These are phyloP conservation scores for Aspidoscelis tigris DNA, from an alignment of 2,113 vertebrate species.

Conservation along the genomic window DNA sequence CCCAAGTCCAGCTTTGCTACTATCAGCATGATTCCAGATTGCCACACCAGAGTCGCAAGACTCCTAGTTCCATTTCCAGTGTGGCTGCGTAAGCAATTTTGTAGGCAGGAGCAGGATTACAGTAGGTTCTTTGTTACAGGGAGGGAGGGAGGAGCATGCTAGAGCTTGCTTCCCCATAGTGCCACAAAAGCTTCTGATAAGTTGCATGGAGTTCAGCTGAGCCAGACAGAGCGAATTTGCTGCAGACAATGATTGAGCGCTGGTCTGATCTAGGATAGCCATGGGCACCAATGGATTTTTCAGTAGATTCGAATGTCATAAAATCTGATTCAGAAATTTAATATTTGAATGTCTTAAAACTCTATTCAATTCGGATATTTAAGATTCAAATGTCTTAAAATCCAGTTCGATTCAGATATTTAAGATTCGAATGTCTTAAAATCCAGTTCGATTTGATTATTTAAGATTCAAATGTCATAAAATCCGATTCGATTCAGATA, in stretches of 20 bases:
- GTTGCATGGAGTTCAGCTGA: conserved; percentile 28
- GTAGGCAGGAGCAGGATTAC: conserved; percentile 48
- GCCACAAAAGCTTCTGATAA: conserved; percentile 47
- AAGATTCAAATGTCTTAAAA: too few species aligned
- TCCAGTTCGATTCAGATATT: too few species aligned
- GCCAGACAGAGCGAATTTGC: background rate
- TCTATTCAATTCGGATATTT: too few species aligned
- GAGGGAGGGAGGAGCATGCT: conserved; percentile 65
- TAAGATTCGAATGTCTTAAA: too few species aligned
- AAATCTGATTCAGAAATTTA: too few species aligned
- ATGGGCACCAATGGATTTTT: too few species aligned
- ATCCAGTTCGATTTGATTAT: too few species aligned
- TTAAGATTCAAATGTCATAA: too few species aligned
- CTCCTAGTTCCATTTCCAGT: conserved; percentile 7
- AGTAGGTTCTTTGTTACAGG: conserved; percentile 51
- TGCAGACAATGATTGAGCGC: background rate
- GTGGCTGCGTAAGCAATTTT: conserved; percentile 59
- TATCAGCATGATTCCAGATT: background rate
- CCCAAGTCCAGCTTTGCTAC: background rate
- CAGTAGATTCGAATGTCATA: too few species aligned
- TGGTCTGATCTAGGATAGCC: background rate
- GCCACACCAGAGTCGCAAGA: background rate
- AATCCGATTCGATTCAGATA: too few species aligned
- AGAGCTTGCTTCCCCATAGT: conserved; percentile 65
- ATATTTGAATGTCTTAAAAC: too few species aligned